phyloP scores from a whole-genome alignment of 2,797 vertebrate species.

The Parauchenoglanis punctatus region DNA sequence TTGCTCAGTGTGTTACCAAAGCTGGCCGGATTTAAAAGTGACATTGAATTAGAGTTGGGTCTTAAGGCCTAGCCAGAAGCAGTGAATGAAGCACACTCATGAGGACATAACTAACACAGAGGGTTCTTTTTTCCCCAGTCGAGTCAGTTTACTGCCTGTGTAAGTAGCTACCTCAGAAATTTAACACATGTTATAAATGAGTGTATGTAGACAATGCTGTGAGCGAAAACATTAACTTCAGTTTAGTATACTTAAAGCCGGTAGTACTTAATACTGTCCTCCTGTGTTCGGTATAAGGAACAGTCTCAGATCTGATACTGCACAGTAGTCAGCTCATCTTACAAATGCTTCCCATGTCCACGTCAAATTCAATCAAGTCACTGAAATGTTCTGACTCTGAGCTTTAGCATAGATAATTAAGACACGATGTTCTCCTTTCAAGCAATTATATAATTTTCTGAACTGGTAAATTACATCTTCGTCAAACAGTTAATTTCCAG shows the following conservation, averaged over 20 bases:
- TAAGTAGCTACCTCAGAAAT: neutral
- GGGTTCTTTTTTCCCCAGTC: neutral
- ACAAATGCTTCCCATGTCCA: constrained; percentile 67
- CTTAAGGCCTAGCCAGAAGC: neutral
- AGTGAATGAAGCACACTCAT: constrained; percentile 21
- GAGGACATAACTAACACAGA: constrained; percentile 14
- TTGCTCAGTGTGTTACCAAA: constrained; percentile 73
- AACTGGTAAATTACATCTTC: constrained; percentile 58
- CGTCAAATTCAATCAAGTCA: constrained; percentile 79
- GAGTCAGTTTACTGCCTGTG: constrained; percentile 5
- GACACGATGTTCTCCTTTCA: constrained; percentile 72
- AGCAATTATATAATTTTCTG: constrained; percentile 75
- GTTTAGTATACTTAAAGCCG: neutral
- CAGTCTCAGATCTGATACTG: constrained; percentile 21
- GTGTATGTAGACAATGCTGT: neutral
- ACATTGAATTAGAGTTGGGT: constrained; percentile 23
- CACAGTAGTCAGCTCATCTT: constrained; percentile 62
- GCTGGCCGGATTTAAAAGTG: constrained; percentile 37
- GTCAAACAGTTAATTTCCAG: constrained; percentile 22
- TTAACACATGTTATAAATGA: constrained; percentile 1
- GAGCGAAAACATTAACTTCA: neutral
- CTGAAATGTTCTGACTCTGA: constrained; percentile 65
- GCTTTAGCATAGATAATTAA: constrained; percentile 79
- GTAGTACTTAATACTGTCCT: neutral
- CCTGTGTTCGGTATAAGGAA: neutral